Conservation (phyloP, 2,797 vertebrate species). For the Hydrolagus colliei region DNA sequence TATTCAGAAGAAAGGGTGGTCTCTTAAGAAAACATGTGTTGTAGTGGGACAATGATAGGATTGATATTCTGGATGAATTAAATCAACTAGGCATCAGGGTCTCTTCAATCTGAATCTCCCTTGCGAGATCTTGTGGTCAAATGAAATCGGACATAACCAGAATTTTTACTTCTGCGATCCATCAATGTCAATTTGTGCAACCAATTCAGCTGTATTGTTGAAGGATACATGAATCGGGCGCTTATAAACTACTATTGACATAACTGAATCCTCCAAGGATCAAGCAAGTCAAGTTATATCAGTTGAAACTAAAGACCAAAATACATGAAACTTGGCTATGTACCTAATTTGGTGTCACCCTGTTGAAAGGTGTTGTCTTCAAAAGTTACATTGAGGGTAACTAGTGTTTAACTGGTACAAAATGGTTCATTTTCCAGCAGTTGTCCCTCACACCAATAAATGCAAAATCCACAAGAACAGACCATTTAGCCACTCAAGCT, state of each 20-base stretch:
- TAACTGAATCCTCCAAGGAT: background rate
- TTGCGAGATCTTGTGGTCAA: too few species aligned
- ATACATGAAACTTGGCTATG: background rate
- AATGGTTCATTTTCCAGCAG: background rate
- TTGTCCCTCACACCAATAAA: background rate
- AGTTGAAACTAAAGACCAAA: background rate
- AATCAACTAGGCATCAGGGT: too few species aligned
- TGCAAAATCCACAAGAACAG: background rate
- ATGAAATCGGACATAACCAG: too few species aligned
- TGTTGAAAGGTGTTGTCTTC: background rate
- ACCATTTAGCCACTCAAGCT: too few species aligned
- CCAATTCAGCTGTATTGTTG: background rate
- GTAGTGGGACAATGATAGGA: too few species aligned
- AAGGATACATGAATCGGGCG: background rate
- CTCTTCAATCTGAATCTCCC: too few species aligned
- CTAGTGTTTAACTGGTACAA: background rate
- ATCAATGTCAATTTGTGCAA: slow-evolving; percentile 5
- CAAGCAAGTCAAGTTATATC: background rate
- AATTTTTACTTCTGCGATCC: background rate
- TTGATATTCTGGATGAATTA: too few species aligned
- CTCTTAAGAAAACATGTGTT: too few species aligned
- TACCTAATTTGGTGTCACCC: background rate
- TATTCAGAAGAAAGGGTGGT: too few species aligned
- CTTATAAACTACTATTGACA: background rate
- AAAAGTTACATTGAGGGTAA: background rate